These are phyloP conservation scores for Xiphorhynchus elegans DNA, from an alignment of 2,113 vertebrate species.

Conservation along the genomic window DNA sequence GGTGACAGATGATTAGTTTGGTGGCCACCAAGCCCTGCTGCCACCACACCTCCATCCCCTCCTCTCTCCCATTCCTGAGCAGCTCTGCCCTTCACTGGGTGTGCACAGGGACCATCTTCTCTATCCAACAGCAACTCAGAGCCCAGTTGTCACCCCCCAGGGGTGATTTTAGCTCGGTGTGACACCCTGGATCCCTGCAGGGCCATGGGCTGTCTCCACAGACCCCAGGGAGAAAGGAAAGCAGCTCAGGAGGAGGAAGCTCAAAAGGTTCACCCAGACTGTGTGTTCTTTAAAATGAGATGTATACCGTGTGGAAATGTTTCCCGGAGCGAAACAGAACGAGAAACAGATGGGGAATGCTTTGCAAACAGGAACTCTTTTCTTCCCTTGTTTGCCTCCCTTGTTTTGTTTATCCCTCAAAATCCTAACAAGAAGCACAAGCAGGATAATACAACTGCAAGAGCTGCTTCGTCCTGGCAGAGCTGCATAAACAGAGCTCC, in stretches of 20 bases:
- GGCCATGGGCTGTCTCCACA: background rate
- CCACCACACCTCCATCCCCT: background rate
- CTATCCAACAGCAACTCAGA: background rate
- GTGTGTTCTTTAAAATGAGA: background rate
- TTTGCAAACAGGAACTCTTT: constrained; percentile 57
- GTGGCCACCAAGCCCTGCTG: background rate
- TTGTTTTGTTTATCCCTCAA: constrained; percentile 58
- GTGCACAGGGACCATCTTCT: background rate
- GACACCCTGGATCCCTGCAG: background rate
- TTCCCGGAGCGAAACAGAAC: constrained; percentile 1
- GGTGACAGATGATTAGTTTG: background rate
- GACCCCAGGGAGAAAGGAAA: background rate
- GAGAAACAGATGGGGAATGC: constrained; percentile 66
- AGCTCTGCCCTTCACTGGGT: background rate
- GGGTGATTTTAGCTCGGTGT: background rate
- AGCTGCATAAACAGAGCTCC: background rate
- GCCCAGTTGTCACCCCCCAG: fast-evolving
- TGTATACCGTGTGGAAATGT: background rate
- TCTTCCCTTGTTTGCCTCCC: background rate
- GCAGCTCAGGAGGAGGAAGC: background rate
- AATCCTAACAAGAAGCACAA: constrained; percentile 38
- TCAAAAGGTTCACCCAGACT: background rate
- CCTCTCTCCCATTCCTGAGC: background rate
- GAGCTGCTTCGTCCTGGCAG: background rate
- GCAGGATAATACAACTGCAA: background rate